A percentile compares a stretch with the other conserved stretches of the same genome.
Conservation (phyloP, 2,797 vertebrate species). For the Falco naumanni region DNA sequence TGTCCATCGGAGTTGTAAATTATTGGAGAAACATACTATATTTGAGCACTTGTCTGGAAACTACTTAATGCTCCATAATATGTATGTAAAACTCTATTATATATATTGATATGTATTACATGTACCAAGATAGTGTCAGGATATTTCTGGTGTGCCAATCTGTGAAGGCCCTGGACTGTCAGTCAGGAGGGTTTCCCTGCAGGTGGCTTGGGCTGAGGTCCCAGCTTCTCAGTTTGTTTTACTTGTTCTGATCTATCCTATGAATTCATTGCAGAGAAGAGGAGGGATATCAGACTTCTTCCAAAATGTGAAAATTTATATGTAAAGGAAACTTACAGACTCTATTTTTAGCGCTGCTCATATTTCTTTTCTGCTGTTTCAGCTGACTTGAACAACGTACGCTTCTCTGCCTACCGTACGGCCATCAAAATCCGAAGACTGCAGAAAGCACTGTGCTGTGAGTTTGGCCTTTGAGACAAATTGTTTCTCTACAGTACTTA, state of each 20-base stretch:
- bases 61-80: background rate
- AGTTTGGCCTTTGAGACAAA: conserved; percentile 74
- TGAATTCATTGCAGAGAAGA: background rate
- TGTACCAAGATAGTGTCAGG: background rate
- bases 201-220: background rate
- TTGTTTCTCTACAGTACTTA: background rate
- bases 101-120: background rate
- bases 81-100: background rate
- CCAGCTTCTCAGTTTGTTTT: background rate
- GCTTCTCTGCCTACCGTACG: conserved; percentile 97
- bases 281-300: background rate
- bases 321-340: background rate
- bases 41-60: background rate
- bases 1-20: background rate
- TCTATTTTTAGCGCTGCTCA: background rate
- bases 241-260: background rate
- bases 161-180: background rate
- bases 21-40: background rate
- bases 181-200: background rate
- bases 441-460: conserved; percentile 94
- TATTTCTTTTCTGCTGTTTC: conserved; percentile 53
- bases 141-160: background rate
- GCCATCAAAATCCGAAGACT: conserved; percentile 98
- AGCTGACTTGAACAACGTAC: conserved; percentile 97
- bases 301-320: background rate